phyloP scores from a whole-genome alignment of 2,888 invertebrate species.

The Schrankia costaestrigalis region DNA sequence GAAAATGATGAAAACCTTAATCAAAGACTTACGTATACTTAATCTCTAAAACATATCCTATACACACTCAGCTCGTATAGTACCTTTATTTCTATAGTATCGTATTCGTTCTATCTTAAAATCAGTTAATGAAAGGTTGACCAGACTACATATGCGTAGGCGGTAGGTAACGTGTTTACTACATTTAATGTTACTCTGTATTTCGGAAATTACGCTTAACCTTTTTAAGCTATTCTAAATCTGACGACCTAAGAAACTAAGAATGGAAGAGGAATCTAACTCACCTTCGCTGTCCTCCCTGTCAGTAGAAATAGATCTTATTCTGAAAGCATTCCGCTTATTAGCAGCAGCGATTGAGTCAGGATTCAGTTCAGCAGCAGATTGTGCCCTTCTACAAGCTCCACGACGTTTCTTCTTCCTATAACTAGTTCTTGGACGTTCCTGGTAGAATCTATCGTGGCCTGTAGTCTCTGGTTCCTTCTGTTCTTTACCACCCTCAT shows the following conservation, averaged over 20 bases:
- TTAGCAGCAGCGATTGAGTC: slow-evolving; percentile 83
- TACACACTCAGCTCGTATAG: no score
- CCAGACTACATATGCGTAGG: no score
- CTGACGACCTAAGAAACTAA: not conserved
- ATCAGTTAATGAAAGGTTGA: no score
- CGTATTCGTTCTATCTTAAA: no score
- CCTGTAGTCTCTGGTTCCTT: slow-evolving; percentile 85
- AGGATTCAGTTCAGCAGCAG: slow-evolving; percentile 84
- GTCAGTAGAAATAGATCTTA: slow-evolving; percentile 84
- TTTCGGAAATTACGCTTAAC: slow-evolving; percentile 18
- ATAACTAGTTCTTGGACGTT: slow-evolving; percentile 76
- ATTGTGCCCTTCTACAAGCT: slow-evolving; percentile 84
- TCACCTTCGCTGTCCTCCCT: slow-evolving; percentile 78
- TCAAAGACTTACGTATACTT: no score
- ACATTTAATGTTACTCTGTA: no score
- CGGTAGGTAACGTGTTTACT: no score
- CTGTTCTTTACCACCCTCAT: slow-evolving; percentile 75
- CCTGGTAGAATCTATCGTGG: slow-evolving; percentile 90
- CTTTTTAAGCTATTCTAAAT: not conserved
- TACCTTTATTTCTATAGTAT: no score
- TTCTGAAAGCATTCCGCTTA: slow-evolving; percentile 82
- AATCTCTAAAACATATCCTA: no score
- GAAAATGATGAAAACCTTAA: no score
- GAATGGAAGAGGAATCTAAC: slow-evolving; percentile 1
- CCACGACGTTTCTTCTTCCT: slow-evolving; percentile 79